Evolutionary conservation across 2,113 vertebrate genomes (phyloP), one percentile per base, ranked within the genome.

Genomic region (Gila orcuttii): DNA sequence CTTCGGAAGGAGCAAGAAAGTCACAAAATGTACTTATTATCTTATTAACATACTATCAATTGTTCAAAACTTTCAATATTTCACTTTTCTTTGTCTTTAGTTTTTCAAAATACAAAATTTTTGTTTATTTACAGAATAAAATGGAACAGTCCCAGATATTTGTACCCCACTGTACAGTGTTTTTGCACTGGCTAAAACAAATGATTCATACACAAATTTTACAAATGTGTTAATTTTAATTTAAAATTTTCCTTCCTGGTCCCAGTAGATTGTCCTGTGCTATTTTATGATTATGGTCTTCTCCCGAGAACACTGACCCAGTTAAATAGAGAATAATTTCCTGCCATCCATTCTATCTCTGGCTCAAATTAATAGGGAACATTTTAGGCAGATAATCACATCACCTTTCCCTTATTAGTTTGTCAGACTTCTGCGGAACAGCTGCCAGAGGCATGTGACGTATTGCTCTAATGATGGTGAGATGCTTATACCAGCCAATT

Each of bases 281-380:
- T 94, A 90, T 89, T 94, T 93, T 92, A 84, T 86, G 83, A 91
- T 93, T 77, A 55, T 89, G 91, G 93, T 66, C 89, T 85, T 92
- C 93, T 93, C 93, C 87, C 83, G 94, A 93, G 93, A 94, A 92
- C 91, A 86, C 87, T 94, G 95, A 94, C 94, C 94, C 93, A 93
- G 90, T 95, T 94, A 93, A 93, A 91, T 80, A 69, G 91, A 91
- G 90, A 93, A 94, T 94, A 94, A 95, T 95, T 96, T 95, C 93
- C 93, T 92, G 93, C 91, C 91, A 89, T 92, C 88, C 93, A 93
- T 92, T 93, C 92, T 92, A 89, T 92, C 88, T 92, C 92, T 92
- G 91, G 80, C 89, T 94, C 75, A 89, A 77, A 89, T 84, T 85
- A 86, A 77, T 42, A 77, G 71, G 55, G 86, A 82, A 73, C 73